Percentiles rank a stretch among this genome's conserved stretches.
Evolutionary conservation across 2,888 invertebrate genomes (phyloP).

Genomic region (Phorcus lineatus): DNA sequence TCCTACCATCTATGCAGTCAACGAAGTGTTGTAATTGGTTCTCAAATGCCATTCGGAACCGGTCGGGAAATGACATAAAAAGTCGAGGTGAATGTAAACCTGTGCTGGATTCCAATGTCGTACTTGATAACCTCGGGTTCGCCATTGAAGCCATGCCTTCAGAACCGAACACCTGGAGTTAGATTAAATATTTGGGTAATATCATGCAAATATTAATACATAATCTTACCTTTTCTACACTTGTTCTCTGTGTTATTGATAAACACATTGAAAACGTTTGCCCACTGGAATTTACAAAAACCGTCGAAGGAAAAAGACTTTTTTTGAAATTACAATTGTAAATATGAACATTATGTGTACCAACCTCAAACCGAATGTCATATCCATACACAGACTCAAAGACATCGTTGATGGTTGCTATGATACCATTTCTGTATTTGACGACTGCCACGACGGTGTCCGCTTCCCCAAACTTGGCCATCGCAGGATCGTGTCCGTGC

Average conservation of each 20-base stretch:
- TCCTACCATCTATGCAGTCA: conserved; percentile 58
- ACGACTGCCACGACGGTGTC: conserved; percentile 81
- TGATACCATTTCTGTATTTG: conserved; percentile 81
- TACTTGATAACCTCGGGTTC: conserved; percentile 54
- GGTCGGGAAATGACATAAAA: conserved; percentile 57
- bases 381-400: conserved; percentile 82
- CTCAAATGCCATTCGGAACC: conserved; percentile 58
- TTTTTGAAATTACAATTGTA: too few relatives aligned
- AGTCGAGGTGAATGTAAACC: conserved; percentile 45
- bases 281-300: too few relatives aligned
- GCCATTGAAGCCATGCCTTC: conserved; percentile 63
- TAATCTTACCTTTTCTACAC: too few relatives aligned
- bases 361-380: conserved; percentile 82
- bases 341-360: not conserved
- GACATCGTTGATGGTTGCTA: conserved; percentile 81
- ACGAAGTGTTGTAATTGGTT: conserved; percentile 56
- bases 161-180: conserved; percentile 64
- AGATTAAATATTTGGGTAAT: not conserved
- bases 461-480: conserved; percentile 80
- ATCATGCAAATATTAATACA: too few relatives aligned
- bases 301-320: too few relatives aligned
- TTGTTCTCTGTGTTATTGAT: too few relatives aligned
- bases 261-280: too few relatives aligned
- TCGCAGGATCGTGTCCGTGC: conserved; percentile 79
- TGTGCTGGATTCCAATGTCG: conserved; percentile 39